Percentiles rank a stretch among this genome's conserved stretches.
Evolutionary conservation across 2,888 invertebrate genomes (phyloP).

Genomic region (Eupeodes luniger): DNA sequence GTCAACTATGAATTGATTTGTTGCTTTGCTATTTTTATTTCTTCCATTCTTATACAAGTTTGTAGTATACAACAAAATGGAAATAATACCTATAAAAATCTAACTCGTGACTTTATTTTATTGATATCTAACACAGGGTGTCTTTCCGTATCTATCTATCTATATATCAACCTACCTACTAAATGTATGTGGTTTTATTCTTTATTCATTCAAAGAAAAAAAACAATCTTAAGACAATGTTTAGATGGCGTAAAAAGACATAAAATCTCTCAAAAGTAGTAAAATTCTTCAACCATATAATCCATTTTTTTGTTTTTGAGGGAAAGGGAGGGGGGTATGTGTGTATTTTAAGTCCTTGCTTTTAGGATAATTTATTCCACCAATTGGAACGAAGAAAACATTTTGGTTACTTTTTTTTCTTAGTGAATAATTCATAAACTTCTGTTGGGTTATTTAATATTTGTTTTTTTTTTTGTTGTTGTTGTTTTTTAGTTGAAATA

Average conservation of each 20-base stretch:
- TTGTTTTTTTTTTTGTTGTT: background rate
- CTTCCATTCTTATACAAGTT: background rate
- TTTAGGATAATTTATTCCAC: constrained; percentile 34
- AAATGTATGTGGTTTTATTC: background rate
- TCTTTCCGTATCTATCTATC: background rate
- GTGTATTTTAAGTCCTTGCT: background rate
- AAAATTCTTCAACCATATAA: constrained; percentile 46
- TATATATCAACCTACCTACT: background rate
- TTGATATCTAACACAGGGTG: constrained; percentile 18
- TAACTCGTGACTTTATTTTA: constrained; percentile 25
- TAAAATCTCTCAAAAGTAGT: constrained; percentile 37
- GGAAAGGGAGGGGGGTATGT: background rate
- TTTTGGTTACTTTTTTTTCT: constrained; percentile 14
- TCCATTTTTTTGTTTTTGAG: constrained; percentile 12
- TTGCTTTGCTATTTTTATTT: constrained; percentile 25
- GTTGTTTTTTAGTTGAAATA: constrained; percentile 12
- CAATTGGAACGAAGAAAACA: constrained; percentile 11
- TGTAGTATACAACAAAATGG: background rate
- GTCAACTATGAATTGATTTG: constrained; percentile 31
- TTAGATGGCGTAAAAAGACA: constrained; percentile 35
- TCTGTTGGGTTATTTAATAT: constrained; percentile 36
- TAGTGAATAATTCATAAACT: constrained; percentile 40
- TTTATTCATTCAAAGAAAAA: background rate
- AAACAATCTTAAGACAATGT: constrained; percentile 20
- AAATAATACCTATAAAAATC: constrained; percentile 21